These are phyloP conservation scores for Eupithecia inturbata DNA, from an alignment of 2,888 invertebrate genomes.

Conservation along the genomic window DNA sequence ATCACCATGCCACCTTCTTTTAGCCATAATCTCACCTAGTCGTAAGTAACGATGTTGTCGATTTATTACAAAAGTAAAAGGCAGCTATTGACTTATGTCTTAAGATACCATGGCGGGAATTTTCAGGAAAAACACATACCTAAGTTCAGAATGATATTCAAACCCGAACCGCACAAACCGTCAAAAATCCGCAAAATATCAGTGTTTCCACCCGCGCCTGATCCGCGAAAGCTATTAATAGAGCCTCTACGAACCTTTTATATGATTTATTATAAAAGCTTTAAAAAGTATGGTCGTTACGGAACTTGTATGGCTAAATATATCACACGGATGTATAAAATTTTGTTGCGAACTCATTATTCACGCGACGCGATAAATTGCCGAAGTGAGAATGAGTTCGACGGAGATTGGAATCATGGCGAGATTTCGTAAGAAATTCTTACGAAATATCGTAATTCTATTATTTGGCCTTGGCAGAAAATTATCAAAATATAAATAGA, in stretches of 20 bases:
- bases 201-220: slow-evolving; percentile 8
- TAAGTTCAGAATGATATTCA: background rate
- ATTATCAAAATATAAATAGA: background rate
- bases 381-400: slow-evolving; percentile 31
- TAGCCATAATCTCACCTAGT: too few species aligned
- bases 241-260: slow-evolving; percentile 22
- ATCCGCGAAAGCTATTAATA: slow-evolving; percentile 29
- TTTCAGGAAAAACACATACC: background rate
- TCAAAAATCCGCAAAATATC: slow-evolving; percentile 1
- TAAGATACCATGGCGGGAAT: background rate
- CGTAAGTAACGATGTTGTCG: too few species aligned
- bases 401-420: slow-evolving; percentile 17
- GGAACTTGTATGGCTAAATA: slow-evolving; percentile 38
- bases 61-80: too few species aligned
- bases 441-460: background rate
- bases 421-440: slow-evolving; percentile 19
- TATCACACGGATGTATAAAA: slow-evolving; percentile 38
- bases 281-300: slow-evolving; percentile 34
- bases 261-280: slow-evolving; percentile 35
- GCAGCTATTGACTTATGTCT: background rate
- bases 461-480: background rate
- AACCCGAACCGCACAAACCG: background rate
- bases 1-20: too few species aligned
- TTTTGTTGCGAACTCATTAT: slow-evolving; percentile 39
- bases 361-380: slow-evolving; percentile 33